Evolutionary conservation across 2,113 vertebrate species (phyloP).

Genomic region (Ochotona princeps): DNA sequence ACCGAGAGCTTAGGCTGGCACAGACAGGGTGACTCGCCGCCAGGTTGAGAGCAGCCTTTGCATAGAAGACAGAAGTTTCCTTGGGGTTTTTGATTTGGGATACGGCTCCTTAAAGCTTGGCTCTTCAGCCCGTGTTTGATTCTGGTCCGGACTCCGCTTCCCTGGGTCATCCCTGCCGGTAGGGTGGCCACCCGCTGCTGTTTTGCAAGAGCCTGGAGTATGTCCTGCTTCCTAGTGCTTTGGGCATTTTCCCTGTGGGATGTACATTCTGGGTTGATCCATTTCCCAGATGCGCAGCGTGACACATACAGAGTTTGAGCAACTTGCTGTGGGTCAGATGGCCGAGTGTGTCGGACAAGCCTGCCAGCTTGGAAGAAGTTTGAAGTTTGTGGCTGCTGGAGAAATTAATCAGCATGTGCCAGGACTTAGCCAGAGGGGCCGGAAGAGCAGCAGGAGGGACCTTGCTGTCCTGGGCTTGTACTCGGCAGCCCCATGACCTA

Average conservation of each 20-base stretch:
- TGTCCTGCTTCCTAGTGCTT: neutral
- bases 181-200: neutral
- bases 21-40: neutral
- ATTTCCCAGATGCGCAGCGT: neutral
- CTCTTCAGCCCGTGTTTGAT: neutral
- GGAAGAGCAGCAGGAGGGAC: neutral
- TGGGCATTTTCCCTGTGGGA: neutral
- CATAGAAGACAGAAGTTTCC: accelerated
- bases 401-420: neutral
- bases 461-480: neutral
- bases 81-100: neutral
- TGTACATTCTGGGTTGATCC: neutral
- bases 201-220: neutral
- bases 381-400: neutral
- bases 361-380: no score
- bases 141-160: neutral
- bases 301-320: neutral
- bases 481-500: neutral
- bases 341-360: neutral
- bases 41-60: neutral
- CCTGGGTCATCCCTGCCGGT: accelerated
- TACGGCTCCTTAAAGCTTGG: neutral
- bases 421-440: neutral
- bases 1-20: neutral
- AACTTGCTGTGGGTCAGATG: neutral